Conservation (phyloP, 2,888 invertebrate species). For the Oegoconia quadripuncta region DNA sequence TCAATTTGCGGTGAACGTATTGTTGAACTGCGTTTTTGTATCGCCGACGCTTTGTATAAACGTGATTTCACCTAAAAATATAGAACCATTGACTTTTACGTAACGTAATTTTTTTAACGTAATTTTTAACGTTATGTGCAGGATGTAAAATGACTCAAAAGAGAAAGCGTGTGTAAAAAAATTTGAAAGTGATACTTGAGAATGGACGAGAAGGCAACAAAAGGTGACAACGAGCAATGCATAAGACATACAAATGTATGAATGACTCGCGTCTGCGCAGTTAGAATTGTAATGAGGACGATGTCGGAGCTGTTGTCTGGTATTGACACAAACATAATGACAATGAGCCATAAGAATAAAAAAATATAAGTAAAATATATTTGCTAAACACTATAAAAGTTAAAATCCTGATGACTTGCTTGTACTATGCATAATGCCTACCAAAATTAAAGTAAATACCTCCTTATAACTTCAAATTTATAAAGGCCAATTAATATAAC, state of each 20-base stretch:
- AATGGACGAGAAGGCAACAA: slow-evolving; percentile 51
- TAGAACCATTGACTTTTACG: slow-evolving; percentile 11
- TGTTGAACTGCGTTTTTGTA: slow-evolving; percentile 66
- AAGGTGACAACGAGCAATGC: slow-evolving; percentile 48
- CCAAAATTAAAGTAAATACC: no score
- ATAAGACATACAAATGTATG: slow-evolving; percentile 57
- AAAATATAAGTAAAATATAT: no score
- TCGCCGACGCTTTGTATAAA: slow-evolving; percentile 44
- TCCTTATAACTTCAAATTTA: no score
- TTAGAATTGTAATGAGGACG: slow-evolving; percentile 56
- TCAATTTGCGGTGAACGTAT: slow-evolving; percentile 74
- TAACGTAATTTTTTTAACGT: slow-evolving; percentile 6
- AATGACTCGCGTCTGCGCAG: slow-evolving; percentile 42
- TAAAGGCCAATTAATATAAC: no score
- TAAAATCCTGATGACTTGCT: no score
- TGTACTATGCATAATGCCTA: no score
- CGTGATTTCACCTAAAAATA: slow-evolving; percentile 31
- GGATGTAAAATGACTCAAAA: slow-evolving; percentile 34
- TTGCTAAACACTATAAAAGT: no score
- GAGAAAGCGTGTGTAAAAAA: slow-evolving; percentile 52
- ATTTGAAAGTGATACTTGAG: slow-evolving; percentile 58
- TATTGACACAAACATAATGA: neutral
- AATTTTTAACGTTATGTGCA: slow-evolving; percentile 16
- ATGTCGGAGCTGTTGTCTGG: slow-evolving; percentile 15
- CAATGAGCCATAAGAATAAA: neutral